A percentile compares a stretch with the other conserved stretches of the same genome.
phyloP scores from a whole-genome alignment of 2,113 vertebrate genomes.

The Prinia subflava region DNA sequence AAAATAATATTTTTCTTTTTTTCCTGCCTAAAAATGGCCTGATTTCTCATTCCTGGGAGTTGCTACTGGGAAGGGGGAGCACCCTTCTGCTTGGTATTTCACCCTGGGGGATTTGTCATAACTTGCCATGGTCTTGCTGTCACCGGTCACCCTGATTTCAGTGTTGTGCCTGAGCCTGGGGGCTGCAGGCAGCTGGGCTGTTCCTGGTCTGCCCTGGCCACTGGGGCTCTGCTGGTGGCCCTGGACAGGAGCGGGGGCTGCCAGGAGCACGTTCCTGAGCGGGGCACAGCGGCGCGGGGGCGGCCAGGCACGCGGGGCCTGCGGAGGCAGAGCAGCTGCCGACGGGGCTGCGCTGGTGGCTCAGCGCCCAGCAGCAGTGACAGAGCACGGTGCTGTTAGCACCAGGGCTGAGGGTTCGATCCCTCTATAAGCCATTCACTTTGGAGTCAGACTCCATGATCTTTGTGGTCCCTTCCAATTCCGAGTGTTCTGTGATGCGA shows the following conservation, averaged over 20 bases:
- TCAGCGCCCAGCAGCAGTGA: accelerated
- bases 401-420: accelerated
- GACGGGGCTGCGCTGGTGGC: accelerated
- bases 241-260: background rate
- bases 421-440: accelerated
- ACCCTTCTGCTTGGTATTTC: background rate
- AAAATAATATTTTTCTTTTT: background rate
- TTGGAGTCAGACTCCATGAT: accelerated
- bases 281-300: background rate
- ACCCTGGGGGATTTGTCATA: background rate
- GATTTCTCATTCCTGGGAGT: background rate
- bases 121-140: background rate
- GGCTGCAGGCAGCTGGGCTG: background rate
- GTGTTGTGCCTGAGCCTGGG: background rate
- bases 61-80: background rate
- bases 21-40: background rate
- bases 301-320: background rate
- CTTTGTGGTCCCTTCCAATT: background rate
- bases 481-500: background rate
- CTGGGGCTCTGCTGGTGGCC: background rate
- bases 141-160: accelerated
- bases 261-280: background rate
- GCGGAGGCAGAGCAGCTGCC: background rate
- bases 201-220: background rate
- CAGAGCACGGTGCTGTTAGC: accelerated